Conservation (phyloP, 2,888 invertebrate species). For the Norana najaformis region DNA sequence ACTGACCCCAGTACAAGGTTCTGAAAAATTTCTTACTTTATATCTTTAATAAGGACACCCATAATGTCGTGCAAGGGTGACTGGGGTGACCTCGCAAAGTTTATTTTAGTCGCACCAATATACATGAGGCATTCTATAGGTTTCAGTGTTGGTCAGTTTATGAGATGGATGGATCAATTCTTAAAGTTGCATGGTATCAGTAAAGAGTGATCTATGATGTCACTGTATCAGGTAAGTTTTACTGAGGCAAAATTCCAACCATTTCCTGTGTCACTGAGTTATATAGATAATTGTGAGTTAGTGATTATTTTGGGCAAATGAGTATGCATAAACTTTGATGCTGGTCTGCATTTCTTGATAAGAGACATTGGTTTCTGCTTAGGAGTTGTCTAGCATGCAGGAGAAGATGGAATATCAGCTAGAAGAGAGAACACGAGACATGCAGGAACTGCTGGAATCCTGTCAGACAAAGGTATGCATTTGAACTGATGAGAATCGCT, state of each 20-base stretch:
- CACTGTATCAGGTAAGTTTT: background rate
- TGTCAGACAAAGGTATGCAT: constrained; percentile 85
- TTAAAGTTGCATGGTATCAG: background rate
- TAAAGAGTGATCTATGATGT: background rate
- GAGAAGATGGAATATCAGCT: constrained; percentile 98
- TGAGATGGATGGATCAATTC: background rate
- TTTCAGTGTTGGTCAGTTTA: background rate
- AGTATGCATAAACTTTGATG: background rate
- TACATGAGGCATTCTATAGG: too few species aligned
- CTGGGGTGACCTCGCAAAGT: too few species aligned
- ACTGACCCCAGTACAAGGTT: background rate
- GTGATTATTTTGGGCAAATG: background rate
- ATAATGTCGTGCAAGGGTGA: too few species aligned
- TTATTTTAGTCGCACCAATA: too few species aligned
- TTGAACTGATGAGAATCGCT: constrained; percentile 46
- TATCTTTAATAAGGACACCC: too few species aligned
- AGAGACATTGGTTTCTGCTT: constrained; percentile 57
- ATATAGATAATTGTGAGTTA: too few species aligned
- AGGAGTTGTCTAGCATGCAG: constrained; percentile 92
- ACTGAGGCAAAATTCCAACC: background rate
- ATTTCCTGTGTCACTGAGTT: background rate
- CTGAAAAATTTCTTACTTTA: too few species aligned
- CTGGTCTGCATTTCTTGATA: background rate
- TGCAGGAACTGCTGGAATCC: constrained; percentile 92
- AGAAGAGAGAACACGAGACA: constrained; percentile 91